phyloP scores from a whole-genome alignment of 2,888 invertebrate genomes.

The Mechanitis messenoides region DNA sequence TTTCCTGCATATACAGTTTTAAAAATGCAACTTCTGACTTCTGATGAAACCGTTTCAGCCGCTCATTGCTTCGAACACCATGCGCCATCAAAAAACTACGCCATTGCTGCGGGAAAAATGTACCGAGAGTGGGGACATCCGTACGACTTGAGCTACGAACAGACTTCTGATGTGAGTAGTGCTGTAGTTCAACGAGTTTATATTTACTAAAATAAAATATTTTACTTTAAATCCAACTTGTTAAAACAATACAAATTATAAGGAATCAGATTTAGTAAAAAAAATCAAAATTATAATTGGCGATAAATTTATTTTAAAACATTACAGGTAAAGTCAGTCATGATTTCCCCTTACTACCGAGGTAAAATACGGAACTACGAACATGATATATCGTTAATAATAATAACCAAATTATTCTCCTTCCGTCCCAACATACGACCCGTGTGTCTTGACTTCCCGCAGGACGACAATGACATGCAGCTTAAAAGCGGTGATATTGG shows the following conservation, averaged over 20 bases:
- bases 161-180: constrained; percentile 48
- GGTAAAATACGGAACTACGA: constrained; percentile 70
- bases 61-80: constrained; percentile 49
- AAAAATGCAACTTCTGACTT: neutral
- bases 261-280: too few relatives aligned
- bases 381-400: constrained; percentile 74
- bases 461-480: constrained; percentile 37
- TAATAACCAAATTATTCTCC: constrained; percentile 50
- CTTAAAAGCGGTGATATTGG: constrained; percentile 36
- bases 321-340: constrained; percentile 48
- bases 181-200: neutral
- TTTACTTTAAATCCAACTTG: too few relatives aligned
- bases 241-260: too few relatives aligned
- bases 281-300: too few relatives aligned
- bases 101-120: constrained; percentile 52
- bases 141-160: constrained; percentile 34
- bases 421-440: constrained; percentile 64
- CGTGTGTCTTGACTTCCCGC: constrained; percentile 63
- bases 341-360: constrained; percentile 59
- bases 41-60: constrained; percentile 34
- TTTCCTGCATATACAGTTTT: too few relatives aligned
- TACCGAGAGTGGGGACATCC: constrained; percentile 46
- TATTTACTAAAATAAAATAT: too few relatives aligned
- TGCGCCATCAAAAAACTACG: constrained; percentile 37
- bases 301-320: too few relatives aligned